Evolutionary conservation across 2,888 invertebrate genomes (phyloP).

Genomic region (Drosophila histrio): DNA sequence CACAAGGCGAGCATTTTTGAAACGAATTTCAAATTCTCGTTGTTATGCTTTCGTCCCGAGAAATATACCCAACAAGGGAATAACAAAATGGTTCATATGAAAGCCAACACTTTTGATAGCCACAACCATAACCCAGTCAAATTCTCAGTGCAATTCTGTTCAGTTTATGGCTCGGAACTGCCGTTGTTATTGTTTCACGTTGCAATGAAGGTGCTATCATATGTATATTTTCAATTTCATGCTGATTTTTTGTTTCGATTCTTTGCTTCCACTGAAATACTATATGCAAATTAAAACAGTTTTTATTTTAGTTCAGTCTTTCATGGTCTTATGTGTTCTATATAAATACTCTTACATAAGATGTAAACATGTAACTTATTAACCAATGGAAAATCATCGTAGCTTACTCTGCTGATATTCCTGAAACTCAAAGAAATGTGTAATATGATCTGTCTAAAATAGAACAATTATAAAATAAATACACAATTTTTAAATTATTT

Average conservation of each 20-base stretch:
- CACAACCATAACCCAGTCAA: constrained; percentile 12
- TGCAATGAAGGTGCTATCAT: constrained; percentile 75
- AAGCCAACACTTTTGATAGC: constrained; percentile 42
- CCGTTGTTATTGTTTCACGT: constrained; percentile 65
- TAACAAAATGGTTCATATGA: constrained; percentile 55
- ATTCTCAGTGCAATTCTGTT: constrained; percentile 17
- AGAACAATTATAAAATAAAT: no score
- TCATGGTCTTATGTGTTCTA: background rate
- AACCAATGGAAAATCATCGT: constrained; percentile 16
- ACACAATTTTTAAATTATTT: no score
- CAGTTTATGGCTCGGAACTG: constrained; percentile 18
- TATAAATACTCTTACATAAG: no score
- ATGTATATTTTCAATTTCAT: constrained; percentile 75
- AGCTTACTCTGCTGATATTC: constrained; percentile 14
- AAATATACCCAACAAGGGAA: constrained; percentile 47
- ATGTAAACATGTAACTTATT: no score
- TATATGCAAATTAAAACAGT: constrained; percentile 37
- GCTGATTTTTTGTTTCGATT: constrained; percentile 46
- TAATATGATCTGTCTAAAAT: no score
- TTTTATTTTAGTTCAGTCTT: background rate
- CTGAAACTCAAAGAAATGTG: constrained; percentile 44
- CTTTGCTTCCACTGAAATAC: constrained; percentile 29
- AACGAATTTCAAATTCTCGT: constrained; percentile 53
- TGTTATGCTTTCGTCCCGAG: constrained; percentile 40
- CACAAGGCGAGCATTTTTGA: constrained; percentile 38